These are phyloP conservation scores for Apotomis capreana DNA, from an alignment of 2,888 invertebrate species.

Conservation along the genomic window DNA sequence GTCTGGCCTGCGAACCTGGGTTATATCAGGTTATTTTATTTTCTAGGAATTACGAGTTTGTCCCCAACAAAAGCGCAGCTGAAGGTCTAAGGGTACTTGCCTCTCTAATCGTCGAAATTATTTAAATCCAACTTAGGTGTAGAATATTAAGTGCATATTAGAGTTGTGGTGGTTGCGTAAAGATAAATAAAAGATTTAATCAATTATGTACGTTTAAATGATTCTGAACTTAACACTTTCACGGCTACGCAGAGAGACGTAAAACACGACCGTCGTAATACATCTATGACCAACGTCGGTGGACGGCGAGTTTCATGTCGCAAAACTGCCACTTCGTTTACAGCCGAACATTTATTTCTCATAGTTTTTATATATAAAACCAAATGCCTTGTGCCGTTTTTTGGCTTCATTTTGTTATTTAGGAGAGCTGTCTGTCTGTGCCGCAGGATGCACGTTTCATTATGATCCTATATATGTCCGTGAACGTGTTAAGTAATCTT, in stretches of 20 bases:
- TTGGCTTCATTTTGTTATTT: too few relatives aligned
- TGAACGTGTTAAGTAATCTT: too few relatives aligned
- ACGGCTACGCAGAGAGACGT: neutral
- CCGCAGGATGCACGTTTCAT: too few relatives aligned
- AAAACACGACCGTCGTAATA: too few relatives aligned
- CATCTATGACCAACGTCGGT: too few relatives aligned
- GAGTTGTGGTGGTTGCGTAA: neutral
- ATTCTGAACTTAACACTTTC: neutral
- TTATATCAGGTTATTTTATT: neutral
- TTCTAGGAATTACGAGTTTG: slow-evolving; percentile 9
- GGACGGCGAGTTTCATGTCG: too few relatives aligned
- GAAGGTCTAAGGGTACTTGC: neutral
- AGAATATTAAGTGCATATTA: slow-evolving; percentile 18
- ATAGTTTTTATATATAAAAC: too few relatives aligned
- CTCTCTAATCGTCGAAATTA: slow-evolving; percentile 3
- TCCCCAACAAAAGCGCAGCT: slow-evolving; percentile 2
- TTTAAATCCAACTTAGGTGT: slow-evolving; percentile 14
- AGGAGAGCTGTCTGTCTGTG: too few relatives aligned
- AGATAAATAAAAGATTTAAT: slow-evolving; percentile 1
- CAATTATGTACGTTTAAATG: neutral
- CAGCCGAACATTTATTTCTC: too few relatives aligned
- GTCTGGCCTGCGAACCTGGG: slow-evolving; percentile 31
- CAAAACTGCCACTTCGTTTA: too few relatives aligned
- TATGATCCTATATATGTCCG: too few relatives aligned
- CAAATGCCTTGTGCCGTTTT: too few relatives aligned